Evolutionary conservation across 2,797 vertebrate species (phyloP).

Genomic region (Botia kubotai): DNA sequence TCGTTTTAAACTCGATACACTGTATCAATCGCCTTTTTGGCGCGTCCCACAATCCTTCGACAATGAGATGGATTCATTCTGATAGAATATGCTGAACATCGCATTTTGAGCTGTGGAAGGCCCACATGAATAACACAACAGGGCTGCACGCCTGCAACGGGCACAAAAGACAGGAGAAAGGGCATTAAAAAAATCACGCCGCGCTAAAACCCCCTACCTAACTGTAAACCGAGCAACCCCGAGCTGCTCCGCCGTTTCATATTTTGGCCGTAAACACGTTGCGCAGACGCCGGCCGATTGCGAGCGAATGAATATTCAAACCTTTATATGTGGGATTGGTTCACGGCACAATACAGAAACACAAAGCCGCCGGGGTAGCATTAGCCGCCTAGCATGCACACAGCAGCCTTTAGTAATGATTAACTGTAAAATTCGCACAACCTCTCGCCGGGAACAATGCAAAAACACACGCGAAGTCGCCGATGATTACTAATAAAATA

Average conservation of each 20-base stretch:
- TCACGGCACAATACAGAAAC: slow-evolving; percentile 70
- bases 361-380: slow-evolving; percentile 75
- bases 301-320: slow-evolving; percentile 85
- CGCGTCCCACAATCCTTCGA: slow-evolving; percentile 30
- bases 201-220: slow-evolving; percentile 50
- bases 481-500: slow-evolving; percentile 95
- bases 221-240: slow-evolving; percentile 22
- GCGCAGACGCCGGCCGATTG: slow-evolving; percentile 59
- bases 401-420: slow-evolving; percentile 70
- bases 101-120: slow-evolving; percentile 71
- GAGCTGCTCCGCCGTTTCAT: slow-evolving; percentile 16
- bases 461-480: slow-evolving; percentile 69
- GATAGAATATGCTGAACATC: slow-evolving; percentile 75
- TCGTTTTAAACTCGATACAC: background rate
- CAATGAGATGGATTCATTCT: slow-evolving; percentile 48
- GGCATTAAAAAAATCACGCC: slow-evolving; percentile 63
- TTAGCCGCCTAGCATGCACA: slow-evolving; percentile 73
- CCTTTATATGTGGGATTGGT: slow-evolving; percentile 67
- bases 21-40: slow-evolving; percentile 7
- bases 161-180: slow-evolving; percentile 77
- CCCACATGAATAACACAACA: slow-evolving; percentile 85
- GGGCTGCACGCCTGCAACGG: slow-evolving; percentile 69
- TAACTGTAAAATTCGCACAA: slow-evolving; percentile 64
- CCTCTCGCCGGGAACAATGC: slow-evolving; percentile 59
- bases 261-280: slow-evolving; percentile 58